Evolutionary conservation across 2,113 vertebrate species (phyloP), one percentile per base, ranked within the genome.

Genomic region (Archilochus colubris): DNA sequence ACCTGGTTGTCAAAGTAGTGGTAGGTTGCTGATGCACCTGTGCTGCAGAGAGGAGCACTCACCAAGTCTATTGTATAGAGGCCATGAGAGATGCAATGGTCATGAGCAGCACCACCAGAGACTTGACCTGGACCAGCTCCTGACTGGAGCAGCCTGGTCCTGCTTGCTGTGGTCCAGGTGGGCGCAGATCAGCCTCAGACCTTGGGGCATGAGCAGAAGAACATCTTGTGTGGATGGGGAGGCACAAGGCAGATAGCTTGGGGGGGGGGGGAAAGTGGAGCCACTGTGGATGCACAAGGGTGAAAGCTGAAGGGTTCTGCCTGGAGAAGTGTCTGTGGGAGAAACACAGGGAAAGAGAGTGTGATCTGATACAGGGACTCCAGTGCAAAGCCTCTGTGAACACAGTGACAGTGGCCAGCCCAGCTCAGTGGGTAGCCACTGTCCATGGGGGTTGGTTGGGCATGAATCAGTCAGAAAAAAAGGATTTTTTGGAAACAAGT

Each of bases 21-120:
- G 55, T 14, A 40, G 30, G 40, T 24, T 66, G 27, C 40, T 82
- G 54, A 38, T 19, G 4, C 1, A 5, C 31, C 24, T 58, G 50
- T 69, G 31, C 70, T 88, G 87, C 2, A 2, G 57, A 46, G 33
- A 75, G 43, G 11, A 63, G n/a, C 4, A 1, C 9, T 20, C 1
- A 0, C 38, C 2, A 5, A n/a, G 13, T 28, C 8, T 1, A 10
- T 31, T 10, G 15, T 7, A 7, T 5, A 22, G 67, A 62, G 59
- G 23, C 68, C 59, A 1, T 5, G 38, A 10, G 58, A 58, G 28
- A 43, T 64, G 62, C 2, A 3, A 5, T 9, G n/a, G 70, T 10
- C 33, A 59, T 0, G 1, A 82, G 54, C 67, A 54, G 66, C n/a
- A 44, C 30, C 27, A n/a, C 51, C 1, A 0, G 59, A 31, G 78